Conservation (phyloP, 2,113 vertebrate genomes). For the Tinamus guttatus region DNA sequence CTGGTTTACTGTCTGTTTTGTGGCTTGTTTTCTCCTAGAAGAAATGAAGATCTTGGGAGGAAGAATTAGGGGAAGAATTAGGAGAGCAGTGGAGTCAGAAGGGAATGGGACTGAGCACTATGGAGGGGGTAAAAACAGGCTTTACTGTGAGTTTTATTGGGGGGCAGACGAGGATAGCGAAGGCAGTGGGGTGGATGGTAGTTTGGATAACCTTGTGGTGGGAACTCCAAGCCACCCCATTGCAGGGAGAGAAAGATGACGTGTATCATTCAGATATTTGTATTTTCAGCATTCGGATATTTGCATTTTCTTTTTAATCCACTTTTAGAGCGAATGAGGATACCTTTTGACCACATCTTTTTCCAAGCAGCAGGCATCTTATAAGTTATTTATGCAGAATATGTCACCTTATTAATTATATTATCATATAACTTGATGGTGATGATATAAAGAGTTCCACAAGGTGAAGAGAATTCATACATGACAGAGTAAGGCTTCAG, state of each 20-base stretch:
- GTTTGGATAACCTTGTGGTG: not conserved
- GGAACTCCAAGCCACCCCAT: not conserved
- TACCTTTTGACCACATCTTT: not conserved
- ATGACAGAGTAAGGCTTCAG: not conserved
- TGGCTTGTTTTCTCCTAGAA: not conserved
- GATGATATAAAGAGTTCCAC: not conserved
- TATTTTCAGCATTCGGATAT: conserved; percentile 1
- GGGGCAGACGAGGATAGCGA: not conserved
- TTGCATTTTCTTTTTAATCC: not conserved
- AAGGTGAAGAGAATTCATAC: accelerated
- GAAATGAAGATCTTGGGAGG: not conserved
- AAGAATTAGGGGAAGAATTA: not conserved
- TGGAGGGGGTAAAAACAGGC: not conserved
- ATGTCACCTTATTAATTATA: conserved; percentile 33
- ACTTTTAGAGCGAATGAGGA: not conserved
- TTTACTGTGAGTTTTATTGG: not conserved
- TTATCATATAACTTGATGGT: not conserved
- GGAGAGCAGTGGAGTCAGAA: not conserved
- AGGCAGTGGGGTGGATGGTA: not conserved
- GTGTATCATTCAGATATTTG: not conserved
- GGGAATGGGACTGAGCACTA: not conserved
- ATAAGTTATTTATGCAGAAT: conserved; percentile 40
- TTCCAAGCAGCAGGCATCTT: not conserved
- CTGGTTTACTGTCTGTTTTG: not conserved
- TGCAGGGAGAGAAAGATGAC: not conserved